Evolutionary conservation across 2,888 invertebrate genomes (phyloP), one percentile per base, ranked within the genome.

Genomic region (Acanthacorydalis orientalis): DNA sequence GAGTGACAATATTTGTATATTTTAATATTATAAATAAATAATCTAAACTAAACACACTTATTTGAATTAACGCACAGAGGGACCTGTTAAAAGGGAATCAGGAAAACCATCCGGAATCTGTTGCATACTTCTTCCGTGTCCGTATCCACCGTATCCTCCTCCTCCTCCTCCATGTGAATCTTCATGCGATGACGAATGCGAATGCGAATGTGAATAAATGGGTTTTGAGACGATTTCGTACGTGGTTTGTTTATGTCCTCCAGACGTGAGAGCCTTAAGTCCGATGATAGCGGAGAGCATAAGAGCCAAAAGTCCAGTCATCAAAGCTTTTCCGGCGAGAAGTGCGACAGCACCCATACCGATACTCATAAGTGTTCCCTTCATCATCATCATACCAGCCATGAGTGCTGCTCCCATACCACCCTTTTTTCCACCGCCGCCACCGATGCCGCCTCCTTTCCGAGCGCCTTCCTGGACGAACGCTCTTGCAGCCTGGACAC

Each of bases 211-310:
- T 1, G 78, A 75, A 60, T 86, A 85, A 0, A 87, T 70, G 0
- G 87, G 87, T 55, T 87, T 87, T 39, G 85, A 79, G 7, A 88
- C 80, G 51, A 88, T 84, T 65, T 88, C 87, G 59, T 88, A 88
- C 0, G 86, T 86, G 8, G 86, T 84, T 9, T 80, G 60, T 57
- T 81, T 81, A 51, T 78, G 76, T 1, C 82, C 80, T 3, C 76
- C 73, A 1, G 73, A 64, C 2, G 81, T 72, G 14, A 86, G 63
- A 0, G 80, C 75, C 57, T 86, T 86, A 48, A 87, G 66, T 0
- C 86, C 86, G 48, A 85, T 73, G 51, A 86, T 78, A 0, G 80
- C 81, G 0, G 87, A 83, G 0, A 88, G 65, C 53, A 86, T 75
- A 1, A 88, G 68, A 0, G 88, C 85, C 74, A 87, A 80, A 48